Evolutionary conservation across 2,113 vertebrate species (phyloP).

Genomic region (Pedetes capensis): DNA sequence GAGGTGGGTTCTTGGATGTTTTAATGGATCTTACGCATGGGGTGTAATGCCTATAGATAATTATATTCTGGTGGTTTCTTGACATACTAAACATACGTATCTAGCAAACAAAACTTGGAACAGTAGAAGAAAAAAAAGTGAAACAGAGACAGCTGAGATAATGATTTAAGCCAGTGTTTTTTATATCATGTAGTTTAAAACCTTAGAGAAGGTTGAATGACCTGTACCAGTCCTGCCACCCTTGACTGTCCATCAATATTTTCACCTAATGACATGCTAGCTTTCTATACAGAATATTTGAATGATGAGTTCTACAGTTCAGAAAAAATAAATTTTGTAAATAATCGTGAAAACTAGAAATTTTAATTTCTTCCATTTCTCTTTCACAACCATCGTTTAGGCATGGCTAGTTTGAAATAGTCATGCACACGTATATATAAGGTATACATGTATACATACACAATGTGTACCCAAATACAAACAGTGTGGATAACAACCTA

Average conservation of each 20-base stretch:
- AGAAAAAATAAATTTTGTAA: neutral
- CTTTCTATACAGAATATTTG: neutral
- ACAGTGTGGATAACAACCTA: neutral
- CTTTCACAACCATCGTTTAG: neutral
- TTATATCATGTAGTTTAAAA: neutral
- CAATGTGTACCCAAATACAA: no score
- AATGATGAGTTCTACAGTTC: neutral
- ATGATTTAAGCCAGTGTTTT: neutral
- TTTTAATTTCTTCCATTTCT: slow-evolving; percentile 4
- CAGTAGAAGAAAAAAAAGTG: neutral
- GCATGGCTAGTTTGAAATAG: neutral
- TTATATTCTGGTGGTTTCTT: neutral
- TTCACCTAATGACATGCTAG: neutral
- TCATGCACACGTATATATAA: neutral
- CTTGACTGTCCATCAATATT: neutral
- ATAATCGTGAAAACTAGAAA: neutral
- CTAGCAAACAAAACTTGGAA: neutral
- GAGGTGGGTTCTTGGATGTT: neutral
- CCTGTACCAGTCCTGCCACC: neutral
- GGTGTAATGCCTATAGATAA: neutral
- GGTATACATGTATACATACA: neutral
- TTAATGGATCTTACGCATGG: no score
- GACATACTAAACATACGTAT: neutral
- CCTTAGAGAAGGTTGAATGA: neutral
- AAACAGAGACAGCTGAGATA: neutral